Base-by-base conservation (phyloP, 2,113 vertebrate species). In the Dasyurus viverrinus region DNA sequence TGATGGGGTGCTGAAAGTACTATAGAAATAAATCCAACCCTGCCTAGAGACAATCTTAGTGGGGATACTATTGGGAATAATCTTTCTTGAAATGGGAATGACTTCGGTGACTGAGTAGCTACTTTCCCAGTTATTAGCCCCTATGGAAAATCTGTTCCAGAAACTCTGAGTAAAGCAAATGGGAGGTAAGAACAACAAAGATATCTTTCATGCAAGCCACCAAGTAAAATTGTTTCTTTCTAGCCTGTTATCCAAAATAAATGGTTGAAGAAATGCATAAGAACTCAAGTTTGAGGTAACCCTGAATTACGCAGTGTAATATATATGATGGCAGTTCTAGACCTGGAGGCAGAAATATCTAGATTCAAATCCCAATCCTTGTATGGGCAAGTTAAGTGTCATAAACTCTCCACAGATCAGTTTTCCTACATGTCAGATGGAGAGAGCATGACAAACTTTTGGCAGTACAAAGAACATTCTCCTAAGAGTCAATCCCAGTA, bases 91-190 rank as follows among this genome's bases (percentile, higher is more conserved):
- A 48, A 53, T 9, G 89, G 46, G 53, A 95, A 54, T 91, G 95
- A 94, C 95, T 55, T 76, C 93, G 90, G 84, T 92, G 91, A 92
- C 89, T 23, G 47, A 36, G 54, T 52, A 25, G 30, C 16, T 47
- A 55, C 54, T 93, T 89, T 19, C 91, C 10, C 92, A 50, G 92
- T 57, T 60, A 97, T 92, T 50, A 91, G 92, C 68, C 3, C 90
- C 48, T 91, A 50, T 0, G 50, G 48, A 96, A 30, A 19, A 92
- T 90, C 53, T 92, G 16, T 95, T 94, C 97, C 76, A 97, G 94
- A 90, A 97, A 97, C 90, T 26, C 92, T 92, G 90, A 97, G 89
- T 30, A 92, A 96, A 92, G 14, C 2, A 93, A 93, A 96, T 92
- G 68, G n/a, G n/a, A 84, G 19, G 68, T 22, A 84, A 22, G n/a